Evolutionary conservation across 1,140 invertebrate species (phyloP), one percentile per base, ranked within the genome.

Genomic region (Eurosta solidaginis): DNA sequence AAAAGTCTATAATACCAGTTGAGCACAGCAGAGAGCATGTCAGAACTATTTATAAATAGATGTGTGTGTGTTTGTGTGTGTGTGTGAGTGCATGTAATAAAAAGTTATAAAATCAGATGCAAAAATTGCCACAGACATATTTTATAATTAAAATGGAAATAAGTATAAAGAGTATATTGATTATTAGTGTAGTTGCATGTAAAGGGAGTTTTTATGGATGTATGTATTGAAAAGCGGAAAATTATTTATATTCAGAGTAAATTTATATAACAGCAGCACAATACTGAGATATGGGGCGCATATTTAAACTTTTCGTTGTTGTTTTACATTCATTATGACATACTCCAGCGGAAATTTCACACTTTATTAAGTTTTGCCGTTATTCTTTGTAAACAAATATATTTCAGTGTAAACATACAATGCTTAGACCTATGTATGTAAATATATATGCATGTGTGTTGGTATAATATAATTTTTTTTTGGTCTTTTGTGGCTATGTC

Each of bases 91-190:
- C n/a, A n/a, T n/a, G n/a, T n/a, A n/a, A n/a, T n/a, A n/a, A n/a
- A n/a, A n/a, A n/a, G n/a, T n/a, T n/a, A n/a, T n/a, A n/a, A n/a
- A 40, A 63, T 3, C 17, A 22, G 59, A 22, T 29, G 12, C 25
- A 27, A 33, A 68, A 68, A 68, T 68, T 42, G 59, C 59, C 36
- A 68, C 59, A 68, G 33, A 40, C 33, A 68, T 40, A 68, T 68
- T 68, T 68, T 68, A 40, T 68, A 68, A 68, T 68, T 68, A 68
- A n/a, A 68, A 68, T 68, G 59, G 33, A 68, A 40, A 68, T 68
- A n/a, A n/a, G n/a, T n/a, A n/a, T n/a, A n/a, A n/a, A n/a, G n/a
- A n/a, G n/a, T n/a, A 40, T 68, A 40, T n/a, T 40, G 33, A 10
- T 14, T 17, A 59, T 68, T 36, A 17, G 33, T 22, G 27, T 33